phyloP scores from a whole-genome alignment of 23 tunicate genomes.

The Ciona savignyi region DNA sequence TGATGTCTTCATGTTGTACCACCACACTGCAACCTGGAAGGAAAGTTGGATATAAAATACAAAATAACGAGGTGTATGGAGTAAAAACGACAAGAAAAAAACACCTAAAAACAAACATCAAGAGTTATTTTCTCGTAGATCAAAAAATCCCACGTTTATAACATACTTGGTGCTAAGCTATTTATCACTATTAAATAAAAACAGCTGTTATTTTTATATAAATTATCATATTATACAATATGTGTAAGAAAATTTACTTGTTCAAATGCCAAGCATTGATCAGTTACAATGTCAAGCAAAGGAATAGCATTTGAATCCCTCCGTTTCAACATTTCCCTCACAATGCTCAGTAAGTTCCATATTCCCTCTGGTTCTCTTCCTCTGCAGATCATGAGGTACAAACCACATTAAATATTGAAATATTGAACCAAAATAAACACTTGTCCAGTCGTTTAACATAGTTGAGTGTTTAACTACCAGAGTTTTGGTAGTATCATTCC shows the following conservation, averaged over 20 bases:
- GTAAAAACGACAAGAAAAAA: not conserved
- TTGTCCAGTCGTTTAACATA: too few species aligned
- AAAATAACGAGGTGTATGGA: not conserved
- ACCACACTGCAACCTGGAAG: slow-evolving; percentile 85
- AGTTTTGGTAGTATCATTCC: too few species aligned
- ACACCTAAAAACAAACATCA: not conserved
- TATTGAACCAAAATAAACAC: too few species aligned
- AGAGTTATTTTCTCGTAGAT: not conserved
- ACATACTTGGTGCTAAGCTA: too few species aligned
- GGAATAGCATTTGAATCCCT: slow-evolving; percentile 72
- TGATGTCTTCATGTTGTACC: slow-evolving; percentile 89
- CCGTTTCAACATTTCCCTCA: slow-evolving; percentile 81
- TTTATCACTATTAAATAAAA: too few species aligned
- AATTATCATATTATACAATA: too few species aligned
- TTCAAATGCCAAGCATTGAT: slow-evolving; percentile 76
- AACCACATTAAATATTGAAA: too few species aligned
- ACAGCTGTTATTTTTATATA: too few species aligned
- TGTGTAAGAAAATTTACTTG: slow-evolving; percentile 26
- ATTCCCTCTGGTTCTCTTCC: slow-evolving; percentile 95
- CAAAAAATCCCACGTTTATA: not conserved
- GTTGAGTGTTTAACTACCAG: too few species aligned
- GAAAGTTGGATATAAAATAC: not conserved
- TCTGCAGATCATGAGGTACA: too few species aligned
- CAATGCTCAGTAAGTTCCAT: slow-evolving; percentile 90
- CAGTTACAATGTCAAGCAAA: slow-evolving; percentile 77